phyloP scores from a whole-genome alignment of 2,797 vertebrate species.

The Lemur catta region DNA sequence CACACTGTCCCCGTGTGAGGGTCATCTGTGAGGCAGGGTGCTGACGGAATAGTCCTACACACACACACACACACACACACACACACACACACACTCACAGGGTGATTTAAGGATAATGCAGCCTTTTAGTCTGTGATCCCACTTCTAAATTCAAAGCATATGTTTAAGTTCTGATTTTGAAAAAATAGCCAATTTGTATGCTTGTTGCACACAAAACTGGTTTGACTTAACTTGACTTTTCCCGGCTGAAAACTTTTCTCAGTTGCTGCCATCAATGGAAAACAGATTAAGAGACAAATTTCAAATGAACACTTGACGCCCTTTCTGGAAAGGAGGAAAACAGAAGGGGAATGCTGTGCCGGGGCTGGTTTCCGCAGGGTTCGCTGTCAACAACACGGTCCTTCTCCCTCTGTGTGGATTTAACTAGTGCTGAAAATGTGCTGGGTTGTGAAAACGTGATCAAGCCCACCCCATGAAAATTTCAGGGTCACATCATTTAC shows the following conservation, averaged over 20 bases:
- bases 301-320: constrained; percentile 58
- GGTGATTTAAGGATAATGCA: constrained; percentile 63
- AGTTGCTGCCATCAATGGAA: constrained; percentile 70
- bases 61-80: background rate
- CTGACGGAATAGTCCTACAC: background rate
- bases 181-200: constrained; percentile 59
- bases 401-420: constrained; percentile 40
- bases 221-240: constrained; percentile 70
- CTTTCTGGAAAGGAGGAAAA: constrained; percentile 60
- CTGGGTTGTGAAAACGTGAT: constrained; percentile 61
- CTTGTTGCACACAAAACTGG: constrained; percentile 39
- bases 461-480: constrained; percentile 56
- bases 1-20: background rate
- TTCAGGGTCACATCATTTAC: constrained; percentile 59
- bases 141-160: constrained; percentile 75
- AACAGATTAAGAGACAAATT: constrained; percentile 76
- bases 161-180: constrained; percentile 73
- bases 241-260: constrained; percentile 59
- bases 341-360: constrained; percentile 43
- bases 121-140: constrained; percentile 44
- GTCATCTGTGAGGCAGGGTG: background rate
- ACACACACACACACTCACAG: background rate
- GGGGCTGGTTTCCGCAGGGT: constrained; percentile 28
- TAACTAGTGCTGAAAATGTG: constrained; percentile 53
- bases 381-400: constrained; percentile 51